A percentile compares a stretch with the other conserved stretches of the same genome.
These are phyloP conservation scores for Epinephelus coioides DNA, from an alignment of 2,797 vertebrate species.

Conservation along the genomic window DNA sequence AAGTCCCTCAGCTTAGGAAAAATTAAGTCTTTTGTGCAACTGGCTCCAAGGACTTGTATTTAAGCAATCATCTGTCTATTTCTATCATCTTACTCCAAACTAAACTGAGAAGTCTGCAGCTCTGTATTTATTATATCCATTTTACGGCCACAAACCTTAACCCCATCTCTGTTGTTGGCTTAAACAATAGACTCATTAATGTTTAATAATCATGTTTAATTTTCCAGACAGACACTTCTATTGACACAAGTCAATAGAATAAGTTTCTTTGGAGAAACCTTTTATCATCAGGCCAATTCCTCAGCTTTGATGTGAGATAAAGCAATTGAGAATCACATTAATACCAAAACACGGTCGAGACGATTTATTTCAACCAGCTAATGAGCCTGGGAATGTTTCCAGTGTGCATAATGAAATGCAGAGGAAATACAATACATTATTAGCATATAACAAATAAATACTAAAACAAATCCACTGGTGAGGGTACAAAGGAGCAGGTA, in stretches of 20 bases:
- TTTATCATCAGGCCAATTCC: constrained; percentile 79
- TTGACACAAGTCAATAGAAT: constrained; percentile 66
- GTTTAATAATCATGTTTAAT: constrained; percentile 70
- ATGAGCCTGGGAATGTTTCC: constrained; percentile 81
- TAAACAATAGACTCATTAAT: constrained; percentile 64
- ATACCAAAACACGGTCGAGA: constrained; percentile 70
- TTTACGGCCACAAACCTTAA: constrained; percentile 41
- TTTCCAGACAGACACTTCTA: constrained; percentile 67
- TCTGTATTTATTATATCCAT: constrained; percentile 11
- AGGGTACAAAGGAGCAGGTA: constrained; percentile 65
- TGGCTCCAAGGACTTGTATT: no score
- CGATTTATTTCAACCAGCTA: constrained; percentile 81
- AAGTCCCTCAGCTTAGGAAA: no score
- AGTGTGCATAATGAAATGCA: constrained; percentile 77
- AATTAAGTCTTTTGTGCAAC: no score
- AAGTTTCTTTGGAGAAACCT: constrained; percentile 66
- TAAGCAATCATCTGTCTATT: no score
- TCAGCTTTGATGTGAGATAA: constrained; percentile 81
- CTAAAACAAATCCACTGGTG: constrained; percentile 54
- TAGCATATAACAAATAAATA: constrained; percentile 78
- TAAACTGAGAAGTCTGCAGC: no score
- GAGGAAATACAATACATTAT: constrained; percentile 77
- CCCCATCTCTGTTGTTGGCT: constrained; percentile 30
- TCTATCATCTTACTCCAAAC: no score
- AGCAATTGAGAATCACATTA: constrained; percentile 77